Evolutionary conservation across 2,113 vertebrate genomes (phyloP), one percentile per base, ranked within the genome.

Genomic region (Laterallus jamaicensis): DNA sequence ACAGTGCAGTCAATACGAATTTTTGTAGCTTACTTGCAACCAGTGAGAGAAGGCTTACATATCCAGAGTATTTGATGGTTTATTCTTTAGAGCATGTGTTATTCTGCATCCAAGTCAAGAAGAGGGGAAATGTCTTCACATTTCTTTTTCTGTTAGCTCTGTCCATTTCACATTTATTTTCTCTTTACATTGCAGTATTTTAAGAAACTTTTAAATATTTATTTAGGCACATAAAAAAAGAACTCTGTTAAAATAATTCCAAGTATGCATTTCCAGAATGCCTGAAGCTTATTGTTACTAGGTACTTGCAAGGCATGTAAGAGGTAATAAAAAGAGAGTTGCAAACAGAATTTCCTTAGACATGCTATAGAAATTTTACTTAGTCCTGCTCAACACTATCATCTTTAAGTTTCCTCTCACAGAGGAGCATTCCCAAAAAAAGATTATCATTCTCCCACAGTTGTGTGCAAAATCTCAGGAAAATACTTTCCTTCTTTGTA

Each of bases 1-100:
- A 86, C 44, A 66, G 54, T 50, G 81, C 58, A 91, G 63, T 87
- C 50, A 79, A 55, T 6, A 62, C 55, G 58, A 92, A 85, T 50
- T 95, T 84, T 93, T 82, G 69, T 71, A 67, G 56, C 13, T 91
- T 82, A 58, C 77, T 73, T 76, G n/a, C 39, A 86, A 49, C 89
- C 66, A 73, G 4, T 91, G 58, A 89, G 49, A 75, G 37, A 86
- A 12, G 3, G 6, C 11, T 88, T 73, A 80, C 2, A 4, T 54
- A 52, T 17, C 56, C 32, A 50, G 14, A 25, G 52, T 66, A 80
- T 79, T 29, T 67, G 50, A 64, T 37, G 6, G 67, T 73, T 92
- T 66, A 24, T 66, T 88, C 63, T 58, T 79, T 79, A 82, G 19
- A 83, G 73, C 19, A 49, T 25, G 20, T 71, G 63, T 75, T 83